A percentile compares a stretch with the other conserved stretches of the same genome.
phyloP scores from a whole-genome alignment of 2,113 vertebrate genomes.

The Actenoides hombroni region DNA sequence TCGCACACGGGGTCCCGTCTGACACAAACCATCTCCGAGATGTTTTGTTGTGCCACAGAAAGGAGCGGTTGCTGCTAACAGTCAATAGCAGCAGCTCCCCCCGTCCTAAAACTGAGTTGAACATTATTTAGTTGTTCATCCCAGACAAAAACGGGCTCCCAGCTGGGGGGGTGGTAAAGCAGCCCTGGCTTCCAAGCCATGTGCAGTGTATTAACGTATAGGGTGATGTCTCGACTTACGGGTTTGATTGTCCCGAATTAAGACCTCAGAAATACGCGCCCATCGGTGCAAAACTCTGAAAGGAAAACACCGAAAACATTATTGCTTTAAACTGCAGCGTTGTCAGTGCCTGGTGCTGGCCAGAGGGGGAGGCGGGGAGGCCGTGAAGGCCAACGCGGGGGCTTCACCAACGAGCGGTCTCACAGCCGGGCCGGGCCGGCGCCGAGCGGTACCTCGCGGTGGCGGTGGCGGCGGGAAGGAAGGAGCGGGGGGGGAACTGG shows the following conservation, averaged over 20 bases:
- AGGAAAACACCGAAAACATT: rapidly evolving
- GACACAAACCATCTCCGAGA: background rate
- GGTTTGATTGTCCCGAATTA: background rate
- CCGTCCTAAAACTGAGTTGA: background rate
- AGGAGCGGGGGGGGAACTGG: no score
- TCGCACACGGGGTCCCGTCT: rapidly evolving
- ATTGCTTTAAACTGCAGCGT: background rate
- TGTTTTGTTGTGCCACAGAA: background rate
- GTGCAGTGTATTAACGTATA: rapidly evolving
- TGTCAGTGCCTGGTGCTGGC: background rate
- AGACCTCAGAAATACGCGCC: background rate
- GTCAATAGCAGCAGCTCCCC: background rate
- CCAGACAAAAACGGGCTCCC: background rate
- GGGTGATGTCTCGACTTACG: rapidly evolving
- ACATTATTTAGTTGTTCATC: background rate
- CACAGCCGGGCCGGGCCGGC: background rate
- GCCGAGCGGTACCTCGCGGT: background rate
- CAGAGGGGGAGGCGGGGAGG: background rate
- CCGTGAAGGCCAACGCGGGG: no score
- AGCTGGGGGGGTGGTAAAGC: background rate
- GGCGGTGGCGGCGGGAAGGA: no score
- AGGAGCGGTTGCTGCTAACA: rapidly evolving
- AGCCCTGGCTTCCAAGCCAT: background rate
- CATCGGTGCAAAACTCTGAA: background rate
- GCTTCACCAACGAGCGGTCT: background rate